Percentiles rank a stretch among this genome's conserved stretches.
Conservation (phyloP, 92 coral and sea anemone genomes). For the Isaurus tuberculatus region DNA sequence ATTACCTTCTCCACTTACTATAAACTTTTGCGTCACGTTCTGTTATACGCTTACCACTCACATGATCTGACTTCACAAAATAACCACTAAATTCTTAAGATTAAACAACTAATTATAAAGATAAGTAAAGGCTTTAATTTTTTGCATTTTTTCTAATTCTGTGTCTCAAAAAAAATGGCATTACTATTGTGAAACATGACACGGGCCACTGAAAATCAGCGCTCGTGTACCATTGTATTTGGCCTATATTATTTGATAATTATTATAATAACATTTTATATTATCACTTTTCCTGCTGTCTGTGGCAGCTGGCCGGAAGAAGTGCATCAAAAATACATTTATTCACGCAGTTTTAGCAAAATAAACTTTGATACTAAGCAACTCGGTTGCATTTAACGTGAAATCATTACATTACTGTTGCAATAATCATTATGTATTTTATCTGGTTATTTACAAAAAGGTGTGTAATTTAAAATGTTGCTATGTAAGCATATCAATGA, state of each 20-base stretch:
- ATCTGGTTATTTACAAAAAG: slow-evolving; percentile 30
- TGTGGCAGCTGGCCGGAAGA: not conserved
- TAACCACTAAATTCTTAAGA: not conserved
- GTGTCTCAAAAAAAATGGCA: not conserved
- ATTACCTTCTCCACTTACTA: no score
- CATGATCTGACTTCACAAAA: no score
- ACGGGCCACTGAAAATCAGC: not conserved
- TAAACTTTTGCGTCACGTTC: no score
- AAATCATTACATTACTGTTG: slow-evolving; percentile 30
- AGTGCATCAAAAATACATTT: slow-evolving; percentile 43
- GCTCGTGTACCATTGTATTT: not conserved
- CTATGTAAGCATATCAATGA: not conserved
- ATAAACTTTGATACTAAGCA: slow-evolving; percentile 28
- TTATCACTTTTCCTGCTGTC: slow-evolving; percentile 26
- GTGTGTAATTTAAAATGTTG: slow-evolving; percentile 7
- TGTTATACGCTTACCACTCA: no score
- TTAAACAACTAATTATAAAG: not conserved
- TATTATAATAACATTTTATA: slow-evolving; percentile 26
- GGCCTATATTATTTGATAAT: slow-evolving; percentile 5
- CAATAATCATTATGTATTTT: not conserved
- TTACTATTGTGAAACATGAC: not conserved
- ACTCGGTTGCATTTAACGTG: slow-evolving; percentile 35
- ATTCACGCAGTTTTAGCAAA: slow-evolving; percentile 39
- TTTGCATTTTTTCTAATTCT: not conserved
- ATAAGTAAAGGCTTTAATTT: not conserved